Evolutionary conservation across 37 sponge, comb jelly and placozoan species (phyloP).

Genomic region (Bolinopsis microptera): DNA sequence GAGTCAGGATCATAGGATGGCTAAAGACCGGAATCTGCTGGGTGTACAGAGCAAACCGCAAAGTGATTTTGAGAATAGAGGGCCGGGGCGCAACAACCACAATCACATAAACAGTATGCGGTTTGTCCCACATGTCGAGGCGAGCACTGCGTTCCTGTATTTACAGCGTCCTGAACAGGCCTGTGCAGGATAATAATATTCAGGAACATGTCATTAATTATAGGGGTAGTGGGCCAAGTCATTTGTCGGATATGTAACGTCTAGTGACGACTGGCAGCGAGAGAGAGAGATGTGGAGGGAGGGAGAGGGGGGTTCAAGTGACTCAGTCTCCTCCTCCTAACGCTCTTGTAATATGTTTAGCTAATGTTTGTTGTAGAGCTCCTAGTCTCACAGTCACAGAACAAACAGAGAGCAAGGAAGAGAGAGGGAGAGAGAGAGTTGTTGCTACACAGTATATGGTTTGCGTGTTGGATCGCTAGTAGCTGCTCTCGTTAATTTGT

Average conservation of each 20-base stretch:
- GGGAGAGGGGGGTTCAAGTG: background rate
- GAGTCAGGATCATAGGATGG: background rate
- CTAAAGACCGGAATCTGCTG: background rate
- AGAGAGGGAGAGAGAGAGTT: background rate
- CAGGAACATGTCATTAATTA: background rate
- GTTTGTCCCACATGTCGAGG: background rate
- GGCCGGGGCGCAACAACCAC: background rate
- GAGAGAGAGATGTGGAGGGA: background rate
- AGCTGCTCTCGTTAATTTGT: background rate
- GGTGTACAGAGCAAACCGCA: background rate
- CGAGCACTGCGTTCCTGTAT: background rate
- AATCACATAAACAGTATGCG: background rate
- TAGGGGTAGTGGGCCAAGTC: background rate
- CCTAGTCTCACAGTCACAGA: background rate
- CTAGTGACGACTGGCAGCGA: background rate
- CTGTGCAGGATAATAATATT: background rate
- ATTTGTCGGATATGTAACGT: background rate
- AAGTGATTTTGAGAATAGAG: background rate
- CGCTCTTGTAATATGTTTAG: background rate
- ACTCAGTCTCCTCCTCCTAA: background rate
- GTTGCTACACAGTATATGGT: background rate
- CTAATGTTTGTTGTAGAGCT: no score
- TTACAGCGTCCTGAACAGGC: background rate
- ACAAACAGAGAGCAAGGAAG: background rate
- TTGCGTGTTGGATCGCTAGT: background rate